Evolutionary conservation across 1,140 invertebrate species (phyloP).

Genomic region (Pygmarrhopalites habei): DNA sequence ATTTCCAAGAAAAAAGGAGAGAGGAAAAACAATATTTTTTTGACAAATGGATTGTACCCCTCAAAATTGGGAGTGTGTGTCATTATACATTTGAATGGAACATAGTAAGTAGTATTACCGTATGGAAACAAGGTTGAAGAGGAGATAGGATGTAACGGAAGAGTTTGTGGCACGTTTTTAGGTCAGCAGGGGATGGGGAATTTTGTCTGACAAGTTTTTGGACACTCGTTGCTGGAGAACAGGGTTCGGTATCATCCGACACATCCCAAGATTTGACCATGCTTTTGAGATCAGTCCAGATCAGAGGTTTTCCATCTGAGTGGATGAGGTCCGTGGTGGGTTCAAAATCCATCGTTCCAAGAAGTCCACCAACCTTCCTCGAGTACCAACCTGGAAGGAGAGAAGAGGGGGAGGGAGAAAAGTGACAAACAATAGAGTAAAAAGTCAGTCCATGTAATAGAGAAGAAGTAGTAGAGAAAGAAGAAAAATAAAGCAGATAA

Average conservation of each 20-base stretch:
- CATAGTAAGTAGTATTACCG: too few relatives aligned
- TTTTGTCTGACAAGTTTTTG: too few relatives aligned
- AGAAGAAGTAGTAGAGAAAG: too few relatives aligned
- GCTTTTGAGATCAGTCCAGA: slow-evolving; percentile 43
- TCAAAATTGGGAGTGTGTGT: slow-evolving; percentile 18
- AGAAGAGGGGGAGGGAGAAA: slow-evolving; percentile 38
- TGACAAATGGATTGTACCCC: not conserved
- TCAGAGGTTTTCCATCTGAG: slow-evolving; percentile 50
- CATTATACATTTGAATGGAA: too few relatives aligned
- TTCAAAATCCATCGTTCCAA: slow-evolving; percentile 86
- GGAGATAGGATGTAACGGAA: slow-evolving; percentile 17
- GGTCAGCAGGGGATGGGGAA: not conserved
- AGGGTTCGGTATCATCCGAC: slow-evolving; percentile 26
- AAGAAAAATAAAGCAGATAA: too few relatives aligned
- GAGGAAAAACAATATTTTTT: not conserved
- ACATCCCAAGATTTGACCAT: slow-evolving; percentile 45
- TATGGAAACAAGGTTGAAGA: slow-evolving; percentile 59
- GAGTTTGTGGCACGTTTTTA: not conserved
- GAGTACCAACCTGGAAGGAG: slow-evolving; percentile 67
- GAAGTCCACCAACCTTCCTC: slow-evolving; percentile 73
- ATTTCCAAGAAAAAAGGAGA: not conserved
- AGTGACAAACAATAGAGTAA: not conserved
- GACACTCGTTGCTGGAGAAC: not conserved
- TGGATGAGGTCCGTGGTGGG: slow-evolving; percentile 66
- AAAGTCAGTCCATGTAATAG: too few relatives aligned